Evolutionary conservation across 2,888 invertebrate genomes (phyloP).

Genomic region (Euplagia quadripunctaria): DNA sequence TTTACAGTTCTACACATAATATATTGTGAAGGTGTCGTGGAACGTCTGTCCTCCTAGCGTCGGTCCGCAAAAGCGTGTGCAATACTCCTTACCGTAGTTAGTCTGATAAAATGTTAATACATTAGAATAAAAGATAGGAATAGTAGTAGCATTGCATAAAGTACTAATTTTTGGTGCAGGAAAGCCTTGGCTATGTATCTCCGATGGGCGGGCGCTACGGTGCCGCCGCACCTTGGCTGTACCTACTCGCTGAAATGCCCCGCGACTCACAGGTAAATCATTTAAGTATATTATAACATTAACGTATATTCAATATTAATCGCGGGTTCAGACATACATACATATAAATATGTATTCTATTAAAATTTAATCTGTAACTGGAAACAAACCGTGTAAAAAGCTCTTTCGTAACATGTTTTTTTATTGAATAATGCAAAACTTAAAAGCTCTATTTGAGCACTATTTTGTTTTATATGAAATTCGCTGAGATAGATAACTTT

Average conservation of each 20-base stretch:
- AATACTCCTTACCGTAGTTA: no score
- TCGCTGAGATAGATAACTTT: no score
- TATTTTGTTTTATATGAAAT: not conserved
- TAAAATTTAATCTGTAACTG: no score
- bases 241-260: slow-evolving; percentile 76
- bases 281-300: not conserved
- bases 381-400: not conserved
- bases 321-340: not conserved
- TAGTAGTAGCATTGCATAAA: not conserved
- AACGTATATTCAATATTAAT: not conserved
- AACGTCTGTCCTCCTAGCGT: no score
- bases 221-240: slow-evolving; percentile 74
- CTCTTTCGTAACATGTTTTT: not conserved
- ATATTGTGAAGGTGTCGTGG: no score
- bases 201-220: slow-evolving; percentile 85
- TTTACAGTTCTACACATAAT: no score
- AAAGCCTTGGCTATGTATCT: slow-evolving; percentile 81
- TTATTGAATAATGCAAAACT: not conserved
- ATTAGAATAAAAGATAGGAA: not conserved
- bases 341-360: not conserved
- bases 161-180: slow-evolving; percentile 55
- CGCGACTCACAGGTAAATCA: slow-evolving; percentile 77
- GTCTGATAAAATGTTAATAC: no score
- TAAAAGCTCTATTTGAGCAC: not conserved
- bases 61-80: no score